Conservation (phyloP, 1,140 invertebrate genomes). For the Drosophila albomicans region DNA sequence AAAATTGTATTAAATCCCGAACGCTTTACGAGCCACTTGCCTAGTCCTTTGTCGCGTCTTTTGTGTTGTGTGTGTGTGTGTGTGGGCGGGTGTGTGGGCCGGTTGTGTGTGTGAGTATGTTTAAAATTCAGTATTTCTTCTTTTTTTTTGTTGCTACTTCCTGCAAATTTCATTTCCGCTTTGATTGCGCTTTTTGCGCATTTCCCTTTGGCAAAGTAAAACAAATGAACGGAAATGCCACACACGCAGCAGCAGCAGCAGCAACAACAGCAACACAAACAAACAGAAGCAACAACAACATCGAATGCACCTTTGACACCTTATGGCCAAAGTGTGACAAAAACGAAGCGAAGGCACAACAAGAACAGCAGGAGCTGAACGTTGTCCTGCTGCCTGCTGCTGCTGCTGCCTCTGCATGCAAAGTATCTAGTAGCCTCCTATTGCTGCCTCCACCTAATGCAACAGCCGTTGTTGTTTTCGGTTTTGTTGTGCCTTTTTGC, state of each 20-base stretch:
- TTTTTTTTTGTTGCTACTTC: slow-evolving; percentile 59
- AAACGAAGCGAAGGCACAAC: slow-evolving; percentile 39
- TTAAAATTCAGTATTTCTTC: slow-evolving; percentile 51
- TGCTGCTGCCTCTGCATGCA: slow-evolving; percentile 76
- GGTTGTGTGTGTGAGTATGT: slow-evolving; percentile 32
- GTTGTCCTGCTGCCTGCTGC: slow-evolving; percentile 61
- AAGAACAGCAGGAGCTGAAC: slow-evolving; percentile 25
- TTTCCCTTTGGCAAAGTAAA: slow-evolving; percentile 74
- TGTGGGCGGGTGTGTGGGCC: slow-evolving; percentile 33
- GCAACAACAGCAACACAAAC: slow-evolving; percentile 39
- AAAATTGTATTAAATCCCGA: slow-evolving; percentile 73
- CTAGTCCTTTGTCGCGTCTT: slow-evolving; percentile 37
- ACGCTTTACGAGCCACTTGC: slow-evolving; percentile 39
- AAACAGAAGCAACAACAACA: slow-evolving; percentile 28
- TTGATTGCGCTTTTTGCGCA: slow-evolving; percentile 82
- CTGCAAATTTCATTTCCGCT: slow-evolving; percentile 83
- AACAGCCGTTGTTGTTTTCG: slow-evolving; percentile 58
- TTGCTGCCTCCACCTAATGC: slow-evolving; percentile 12
- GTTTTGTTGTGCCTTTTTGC: slow-evolving; percentile 73
- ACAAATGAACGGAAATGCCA: slow-evolving; percentile 83
- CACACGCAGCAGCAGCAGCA: slow-evolving; percentile 65
- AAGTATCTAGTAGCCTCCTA: slow-evolving; percentile 63
- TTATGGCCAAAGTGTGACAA: slow-evolving; percentile 78
- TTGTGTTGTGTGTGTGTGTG: slow-evolving; percentile 32
- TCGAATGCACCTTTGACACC: slow-evolving; percentile 78